Conservation (phyloP, 2,888 invertebrate genomes). For the Tetragonisca angustula region DNA sequence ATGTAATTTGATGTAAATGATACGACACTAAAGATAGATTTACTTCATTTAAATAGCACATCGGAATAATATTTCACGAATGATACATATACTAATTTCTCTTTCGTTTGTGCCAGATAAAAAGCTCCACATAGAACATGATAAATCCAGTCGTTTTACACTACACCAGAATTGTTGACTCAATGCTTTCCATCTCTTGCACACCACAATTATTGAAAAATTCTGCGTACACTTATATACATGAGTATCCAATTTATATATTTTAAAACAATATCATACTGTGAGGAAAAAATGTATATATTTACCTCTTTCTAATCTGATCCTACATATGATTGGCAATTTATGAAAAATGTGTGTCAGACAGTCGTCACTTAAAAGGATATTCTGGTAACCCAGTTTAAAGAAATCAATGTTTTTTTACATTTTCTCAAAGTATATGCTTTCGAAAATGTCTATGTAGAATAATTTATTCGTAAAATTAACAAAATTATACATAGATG, state of each 20-base stretch:
- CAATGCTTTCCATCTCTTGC: slow-evolving; percentile 85
- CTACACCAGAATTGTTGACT: slow-evolving; percentile 85
- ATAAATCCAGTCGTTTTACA: slow-evolving; percentile 79
- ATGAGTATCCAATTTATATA: not conserved
- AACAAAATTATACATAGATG: no score
- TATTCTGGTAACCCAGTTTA: no score
- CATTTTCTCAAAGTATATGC: no score
- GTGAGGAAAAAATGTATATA: not conserved
- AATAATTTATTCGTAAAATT: no score
- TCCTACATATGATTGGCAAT: slow-evolving; percentile 85
- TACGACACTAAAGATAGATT: slow-evolving; percentile 85
- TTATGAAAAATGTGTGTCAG: slow-evolving; percentile 85
- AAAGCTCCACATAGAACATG: slow-evolving; percentile 70
- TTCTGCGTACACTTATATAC: not conserved
- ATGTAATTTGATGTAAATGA: slow-evolving; percentile 85
- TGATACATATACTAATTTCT: slow-evolving; percentile 70
- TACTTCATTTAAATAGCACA: slow-evolving; percentile 85
- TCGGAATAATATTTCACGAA: slow-evolving; percentile 85
- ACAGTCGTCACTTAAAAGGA: slow-evolving; percentile 87
- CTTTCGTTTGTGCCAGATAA: slow-evolving; percentile 38
- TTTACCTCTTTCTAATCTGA: slow-evolving; percentile 85
- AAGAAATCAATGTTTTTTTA: no score
- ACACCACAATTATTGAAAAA: slow-evolving; percentile 72
- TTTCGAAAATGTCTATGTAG: no score
- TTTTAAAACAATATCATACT: not conserved